These are phyloP conservation scores for Mixornis gularis DNA, from an alignment of 2,113 vertebrate species.

Conservation along the genomic window DNA sequence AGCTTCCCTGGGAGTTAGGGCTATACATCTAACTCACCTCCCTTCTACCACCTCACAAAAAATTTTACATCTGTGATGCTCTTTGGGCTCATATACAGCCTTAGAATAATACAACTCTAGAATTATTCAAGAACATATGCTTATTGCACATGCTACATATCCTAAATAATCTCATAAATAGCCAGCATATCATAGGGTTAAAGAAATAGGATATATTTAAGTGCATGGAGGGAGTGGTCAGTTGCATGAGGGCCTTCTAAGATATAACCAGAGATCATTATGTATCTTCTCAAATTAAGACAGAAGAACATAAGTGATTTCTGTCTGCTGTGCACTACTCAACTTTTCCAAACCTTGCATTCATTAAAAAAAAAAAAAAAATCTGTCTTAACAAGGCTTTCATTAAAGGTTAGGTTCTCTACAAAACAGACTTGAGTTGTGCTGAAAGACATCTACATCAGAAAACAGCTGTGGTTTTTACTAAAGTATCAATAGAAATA, in stretches of 20 bases:
- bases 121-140: not conserved
- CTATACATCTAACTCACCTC: not conserved
- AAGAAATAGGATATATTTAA: not conserved
- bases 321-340: not conserved
- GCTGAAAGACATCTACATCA: not conserved
- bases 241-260: not conserved
- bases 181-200: not conserved
- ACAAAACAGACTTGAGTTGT: not conserved
- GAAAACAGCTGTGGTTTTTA: not conserved
- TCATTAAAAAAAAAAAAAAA: not conserved
- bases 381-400: not conserved
- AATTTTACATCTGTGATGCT: not conserved
- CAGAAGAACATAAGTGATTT: not conserved
- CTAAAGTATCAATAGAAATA: not conserved
- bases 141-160: not conserved
- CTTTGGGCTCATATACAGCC: not conserved
- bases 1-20: not conserved
- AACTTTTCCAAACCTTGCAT: not conserved
- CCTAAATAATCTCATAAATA: not conserved
- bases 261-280: not conserved
- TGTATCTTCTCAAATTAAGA: not conserved
- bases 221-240: not conserved
- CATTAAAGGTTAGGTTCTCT: not conserved
- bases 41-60: not conserved
- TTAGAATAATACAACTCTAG: not conserved